Base-by-base conservation (phyloP, 2,113 vertebrate species). In the Platichthys stellatus region DNA sequence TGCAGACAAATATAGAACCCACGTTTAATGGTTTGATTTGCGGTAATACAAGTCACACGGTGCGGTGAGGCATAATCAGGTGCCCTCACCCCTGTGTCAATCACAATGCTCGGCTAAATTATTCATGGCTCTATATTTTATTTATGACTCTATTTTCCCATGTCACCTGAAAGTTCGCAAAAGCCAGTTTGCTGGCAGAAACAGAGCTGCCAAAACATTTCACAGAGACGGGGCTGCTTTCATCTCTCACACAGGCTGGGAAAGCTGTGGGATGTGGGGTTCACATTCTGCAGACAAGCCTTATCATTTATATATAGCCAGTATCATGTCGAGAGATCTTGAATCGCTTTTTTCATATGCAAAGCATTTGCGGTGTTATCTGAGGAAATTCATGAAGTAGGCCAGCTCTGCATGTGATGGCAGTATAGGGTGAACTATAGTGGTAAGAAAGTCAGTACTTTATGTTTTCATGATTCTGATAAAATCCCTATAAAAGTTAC, bases 81-180 rank as follows among this genome's bases (percentile, higher is more conserved):
- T 88, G 66, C 90, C 88, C 90, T 90, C 88, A 87, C 88, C 89
- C 87, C 76, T 77, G 59, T 91, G 93, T 94, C 94, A 95, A 93
- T 95, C 93, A 94, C 91, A 93, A 90, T 82, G 83, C 92, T 85
- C 54, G 28, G 53, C 85, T 94, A 87, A 94, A 95, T 94, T 91
- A 95, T 95, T 95, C 92, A 94, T 88, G 60, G 35, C 74, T 74
- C 61, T 80, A 90, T 95, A 88, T 93, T 94, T 94, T 94, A 95
- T 95, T 93, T 93, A 95, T 93, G 92, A 89, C 86, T 88, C 79
- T 82, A 92, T 94, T 94, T 95, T 92, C 93, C 93, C 91, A 92
- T 91, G 93, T 88, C 80, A 93, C 89, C 88, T 89, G 80, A 91
- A 94, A 92, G 91, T 94, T 94, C 77, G 86, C 83, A 87, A 83